phyloP scores from a whole-genome alignment of 2,797 vertebrate species.

The Hirundo rustica region DNA sequence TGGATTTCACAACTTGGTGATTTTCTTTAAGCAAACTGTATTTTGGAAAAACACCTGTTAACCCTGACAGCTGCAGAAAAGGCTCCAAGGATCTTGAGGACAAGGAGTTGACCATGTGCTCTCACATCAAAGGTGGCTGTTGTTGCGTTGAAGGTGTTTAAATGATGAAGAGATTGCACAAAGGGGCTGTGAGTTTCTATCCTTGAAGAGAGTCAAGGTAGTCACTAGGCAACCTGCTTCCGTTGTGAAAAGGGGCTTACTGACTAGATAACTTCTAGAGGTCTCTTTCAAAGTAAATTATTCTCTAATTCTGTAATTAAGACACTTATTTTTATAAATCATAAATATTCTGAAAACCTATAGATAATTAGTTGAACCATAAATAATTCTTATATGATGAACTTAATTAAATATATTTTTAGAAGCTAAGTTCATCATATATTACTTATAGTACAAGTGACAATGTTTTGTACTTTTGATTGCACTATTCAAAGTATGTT shows the following conservation, averaged over 20 bases:
- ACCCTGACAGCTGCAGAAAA: background rate
- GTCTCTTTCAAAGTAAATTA: background rate
- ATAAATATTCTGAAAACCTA: slow-evolving; percentile 31
- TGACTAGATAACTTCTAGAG: background rate
- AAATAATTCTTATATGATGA: background rate
- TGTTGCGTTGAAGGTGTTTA: background rate
- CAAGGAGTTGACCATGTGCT: background rate
- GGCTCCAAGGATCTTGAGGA: fast-evolving
- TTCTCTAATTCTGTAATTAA: background rate
- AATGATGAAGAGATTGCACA: background rate
- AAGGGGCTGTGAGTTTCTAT: background rate
- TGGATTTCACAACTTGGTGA: background rate
- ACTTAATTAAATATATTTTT: background rate
- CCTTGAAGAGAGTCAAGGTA: background rate
- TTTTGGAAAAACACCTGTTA: background rate
- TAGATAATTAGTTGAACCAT: background rate
- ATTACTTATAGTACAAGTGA: background rate
- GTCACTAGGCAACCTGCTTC: background rate
- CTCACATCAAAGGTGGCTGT: background rate
- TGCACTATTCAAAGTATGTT: background rate
- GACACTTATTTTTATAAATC: slow-evolving; percentile 21
- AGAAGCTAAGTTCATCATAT: background rate
- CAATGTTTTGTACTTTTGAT: background rate
- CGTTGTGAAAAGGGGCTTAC: background rate
- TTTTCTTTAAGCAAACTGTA: slow-evolving; percentile 41